Evolutionary conservation across 1,140 invertebrate genomes (phyloP).

Genomic region (Saccostrea cuccullata): DNA sequence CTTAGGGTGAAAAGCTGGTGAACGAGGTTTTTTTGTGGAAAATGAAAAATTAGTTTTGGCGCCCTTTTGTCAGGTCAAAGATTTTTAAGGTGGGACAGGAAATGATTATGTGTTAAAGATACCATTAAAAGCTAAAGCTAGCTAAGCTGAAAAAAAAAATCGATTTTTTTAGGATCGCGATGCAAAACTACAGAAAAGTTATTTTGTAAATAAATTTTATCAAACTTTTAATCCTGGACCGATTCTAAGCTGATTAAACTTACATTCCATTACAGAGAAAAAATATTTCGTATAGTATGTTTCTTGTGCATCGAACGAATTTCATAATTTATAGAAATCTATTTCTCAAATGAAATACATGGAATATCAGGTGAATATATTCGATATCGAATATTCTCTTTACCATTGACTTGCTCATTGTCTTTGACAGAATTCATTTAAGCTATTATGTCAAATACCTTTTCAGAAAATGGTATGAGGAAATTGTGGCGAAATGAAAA

Average conservation of each 20-base stretch:
- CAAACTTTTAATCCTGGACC: background rate
- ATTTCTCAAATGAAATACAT: background rate
- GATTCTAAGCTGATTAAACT: background rate
- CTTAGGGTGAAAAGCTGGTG: background rate
- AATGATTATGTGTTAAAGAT: background rate
- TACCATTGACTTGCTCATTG: background rate
- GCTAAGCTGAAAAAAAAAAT: background rate
- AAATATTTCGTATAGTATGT: background rate
- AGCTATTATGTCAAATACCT: background rate
- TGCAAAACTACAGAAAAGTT: background rate
- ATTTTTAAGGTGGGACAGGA: background rate
- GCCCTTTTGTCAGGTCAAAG: background rate
- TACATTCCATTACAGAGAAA: background rate
- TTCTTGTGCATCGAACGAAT: background rate
- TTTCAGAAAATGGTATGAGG: conserved; percentile 1
- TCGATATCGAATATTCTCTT: background rate
- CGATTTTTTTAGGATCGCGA: background rate
- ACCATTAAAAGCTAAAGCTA: background rate
- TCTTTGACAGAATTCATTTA: background rate
- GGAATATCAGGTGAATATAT: background rate
- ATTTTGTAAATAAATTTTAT: background rate
- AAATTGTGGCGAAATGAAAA: background rate
- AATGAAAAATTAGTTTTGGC: background rate
- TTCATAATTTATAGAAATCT: background rate
- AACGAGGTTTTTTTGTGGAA: background rate